A percentile compares a stretch with the other conserved stretches of the same genome.
Evolutionary conservation across 2,888 invertebrate species (phyloP).

Genomic region (Parnassius orleans): DNA sequence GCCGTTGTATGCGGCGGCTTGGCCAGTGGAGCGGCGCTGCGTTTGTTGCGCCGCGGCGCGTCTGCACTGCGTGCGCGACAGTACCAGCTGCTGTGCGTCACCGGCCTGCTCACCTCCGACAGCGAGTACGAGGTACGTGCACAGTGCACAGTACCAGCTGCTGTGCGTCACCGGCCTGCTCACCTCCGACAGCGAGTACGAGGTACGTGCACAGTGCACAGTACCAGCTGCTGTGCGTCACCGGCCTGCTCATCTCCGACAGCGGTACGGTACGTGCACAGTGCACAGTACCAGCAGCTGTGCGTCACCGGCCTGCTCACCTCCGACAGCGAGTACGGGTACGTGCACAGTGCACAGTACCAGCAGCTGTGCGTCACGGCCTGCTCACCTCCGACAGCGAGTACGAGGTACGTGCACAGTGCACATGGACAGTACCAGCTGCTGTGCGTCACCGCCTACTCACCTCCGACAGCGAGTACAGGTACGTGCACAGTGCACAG

Average conservation of each 20-base stretch:
- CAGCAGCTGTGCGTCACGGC: conserved; percentile 91
- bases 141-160: conserved; percentile 87
- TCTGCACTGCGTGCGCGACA: conserved; percentile 90
- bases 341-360: conserved; percentile 82
- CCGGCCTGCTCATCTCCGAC: conserved; percentile 86
- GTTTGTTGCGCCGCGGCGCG: conserved; percentile 85
- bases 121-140: conserved; percentile 85
- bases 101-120: conserved; percentile 86
- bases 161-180: conserved; percentile 89
- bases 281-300: conserved; percentile 42
- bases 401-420: no score
- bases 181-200: conserved; percentile 86
- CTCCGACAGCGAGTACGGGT: conserved; percentile 87
- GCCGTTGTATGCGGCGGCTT: conserved; percentile 38
- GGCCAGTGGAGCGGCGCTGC: conserved; percentile 48
- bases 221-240: conserved; percentile 92
- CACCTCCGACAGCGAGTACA: no score
- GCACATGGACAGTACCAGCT: no score
- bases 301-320: conserved; percentile 85
- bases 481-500: no score
- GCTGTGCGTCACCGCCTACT: no score
- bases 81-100: conserved; percentile 92
- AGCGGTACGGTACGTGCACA: conserved; percentile 82
- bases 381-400: conserved; percentile 41
- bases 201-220: conserved; percentile 81